Conservation (phyloP, 2,113 vertebrate genomes). For the Okapia johnstoni region DNA sequence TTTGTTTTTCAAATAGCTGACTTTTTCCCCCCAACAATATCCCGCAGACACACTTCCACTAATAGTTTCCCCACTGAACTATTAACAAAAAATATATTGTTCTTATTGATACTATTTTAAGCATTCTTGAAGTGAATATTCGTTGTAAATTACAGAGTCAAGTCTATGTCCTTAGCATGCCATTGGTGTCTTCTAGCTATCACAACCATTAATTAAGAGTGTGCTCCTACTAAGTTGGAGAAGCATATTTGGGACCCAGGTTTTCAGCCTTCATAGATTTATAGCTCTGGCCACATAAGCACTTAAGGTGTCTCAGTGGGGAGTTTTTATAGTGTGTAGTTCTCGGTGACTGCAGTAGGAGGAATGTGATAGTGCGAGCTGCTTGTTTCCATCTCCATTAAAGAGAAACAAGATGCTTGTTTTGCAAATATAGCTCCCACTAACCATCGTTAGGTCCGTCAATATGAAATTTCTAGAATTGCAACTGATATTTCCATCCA, state of each 20-base stretch:
- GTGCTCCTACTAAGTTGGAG: not conserved
- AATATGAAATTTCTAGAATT: not conserved
- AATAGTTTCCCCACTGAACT: not conserved
- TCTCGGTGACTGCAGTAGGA: not conserved
- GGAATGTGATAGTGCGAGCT: too few species aligned
- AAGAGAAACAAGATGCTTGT: not conserved
- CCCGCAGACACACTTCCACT: not conserved
- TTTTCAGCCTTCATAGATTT: not conserved
- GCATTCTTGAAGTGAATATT: not conserved
- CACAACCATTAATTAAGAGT: not conserved
- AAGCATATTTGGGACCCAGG: not conserved
- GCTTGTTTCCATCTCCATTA: not conserved
- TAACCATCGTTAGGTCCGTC: not conserved
- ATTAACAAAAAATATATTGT: not conserved
- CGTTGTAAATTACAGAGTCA: not conserved
- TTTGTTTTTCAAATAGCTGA: not conserved
- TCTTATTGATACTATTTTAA: not conserved
- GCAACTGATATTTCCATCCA: not conserved
- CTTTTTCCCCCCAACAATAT: not conserved
- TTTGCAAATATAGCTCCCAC: not conserved
- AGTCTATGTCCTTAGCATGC: not conserved
- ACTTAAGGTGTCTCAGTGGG: not conserved
- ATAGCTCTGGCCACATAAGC: not conserved
- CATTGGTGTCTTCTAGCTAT: not conserved
- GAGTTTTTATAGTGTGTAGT: not conserved